Evolutionary conservation across 2,797 vertebrate species (phyloP).

Genomic region (Scarus forsteni): DNA sequence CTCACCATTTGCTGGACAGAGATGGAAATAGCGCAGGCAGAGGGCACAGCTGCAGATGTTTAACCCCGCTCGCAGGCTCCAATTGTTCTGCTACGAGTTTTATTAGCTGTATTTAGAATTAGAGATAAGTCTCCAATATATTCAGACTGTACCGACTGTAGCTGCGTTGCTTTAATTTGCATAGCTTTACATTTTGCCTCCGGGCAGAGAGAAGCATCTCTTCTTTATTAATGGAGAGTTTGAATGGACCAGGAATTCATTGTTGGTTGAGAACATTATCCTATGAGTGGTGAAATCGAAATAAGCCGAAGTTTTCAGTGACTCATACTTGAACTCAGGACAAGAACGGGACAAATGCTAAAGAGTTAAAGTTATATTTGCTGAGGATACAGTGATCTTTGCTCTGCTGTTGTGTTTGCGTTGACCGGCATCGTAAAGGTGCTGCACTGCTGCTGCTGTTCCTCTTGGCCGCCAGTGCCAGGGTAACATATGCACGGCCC

Average conservation of each 20-base stretch:
- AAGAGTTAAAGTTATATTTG: background rate
- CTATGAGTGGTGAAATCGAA: background rate
- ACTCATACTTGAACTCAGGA: background rate
- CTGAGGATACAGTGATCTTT: background rate
- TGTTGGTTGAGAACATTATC: conserved; percentile 12
- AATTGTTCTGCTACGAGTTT: conserved; percentile 53
- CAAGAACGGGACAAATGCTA: background rate
- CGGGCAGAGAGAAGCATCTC: conserved; percentile 15
- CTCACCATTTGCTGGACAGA: conserved; percentile 40
- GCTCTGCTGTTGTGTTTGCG: background rate
- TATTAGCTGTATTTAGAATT: conserved; percentile 52
- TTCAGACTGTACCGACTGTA: conserved; percentile 26
- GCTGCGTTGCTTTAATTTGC: conserved; percentile 49
- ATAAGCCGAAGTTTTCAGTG: background rate
- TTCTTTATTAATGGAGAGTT: conserved; percentile 34
- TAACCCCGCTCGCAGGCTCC: conserved; percentile 63
- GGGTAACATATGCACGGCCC: conserved; percentile 56
- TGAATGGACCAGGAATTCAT: conserved; percentile 16
- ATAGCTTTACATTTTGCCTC: conserved; percentile 39
- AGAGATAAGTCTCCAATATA: conserved; percentile 35
- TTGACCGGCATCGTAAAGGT: background rate
- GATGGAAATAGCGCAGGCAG: conserved; percentile 36
- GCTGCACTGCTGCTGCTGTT: conserved; percentile 28
- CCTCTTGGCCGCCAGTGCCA: conserved; percentile 41
- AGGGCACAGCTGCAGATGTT: conserved; percentile 66